These are phyloP conservation scores for Drosophila rellima DNA, from an alignment of 2,888 invertebrate species.

Conservation along the genomic window DNA sequence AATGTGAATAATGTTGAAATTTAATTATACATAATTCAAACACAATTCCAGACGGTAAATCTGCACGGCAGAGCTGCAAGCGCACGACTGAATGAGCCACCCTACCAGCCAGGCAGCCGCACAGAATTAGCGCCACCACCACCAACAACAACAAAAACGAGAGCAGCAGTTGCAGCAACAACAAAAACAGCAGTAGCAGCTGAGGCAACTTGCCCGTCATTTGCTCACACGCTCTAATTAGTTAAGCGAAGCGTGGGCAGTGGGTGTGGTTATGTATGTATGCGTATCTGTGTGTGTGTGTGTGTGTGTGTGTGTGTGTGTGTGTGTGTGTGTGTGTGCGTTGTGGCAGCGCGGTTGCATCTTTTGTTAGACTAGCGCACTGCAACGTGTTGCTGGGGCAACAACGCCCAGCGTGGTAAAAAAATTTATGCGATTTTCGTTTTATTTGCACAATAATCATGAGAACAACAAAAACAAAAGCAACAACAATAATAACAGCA, in stretches of 20 bases:
- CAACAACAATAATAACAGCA: conserved; percentile 14
- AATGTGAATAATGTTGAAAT: conserved; percentile 72
- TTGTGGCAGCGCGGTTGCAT: conserved; percentile 60
- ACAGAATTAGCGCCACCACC: conserved; percentile 39
- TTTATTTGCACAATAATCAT: conserved; percentile 71
- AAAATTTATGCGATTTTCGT: conserved; percentile 55
- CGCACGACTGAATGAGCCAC: conserved; percentile 58
- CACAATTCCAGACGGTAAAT: conserved; percentile 65
- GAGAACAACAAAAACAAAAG: conserved; percentile 50
- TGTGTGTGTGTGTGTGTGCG: conserved; percentile 9
- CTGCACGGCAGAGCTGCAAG: conserved; percentile 31
- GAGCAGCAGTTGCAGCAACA: conserved; percentile 29
- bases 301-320: background rate
- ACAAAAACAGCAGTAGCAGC: conserved; percentile 9
- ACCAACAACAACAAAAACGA: background rate
- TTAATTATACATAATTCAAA: conserved; percentile 78
- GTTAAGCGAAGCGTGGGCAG: conserved; percentile 70
- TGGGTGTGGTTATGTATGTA: conserved; percentile 7
- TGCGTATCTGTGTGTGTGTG: background rate
- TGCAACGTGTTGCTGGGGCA: conserved; percentile 63
- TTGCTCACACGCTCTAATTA: conserved; percentile 68
- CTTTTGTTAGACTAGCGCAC: conserved; percentile 65
- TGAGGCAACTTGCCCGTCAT: conserved; percentile 37
- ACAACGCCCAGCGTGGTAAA: conserved; percentile 40
- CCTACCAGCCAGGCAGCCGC: conserved; percentile 46